Evolutionary conservation across 2,113 vertebrate species (phyloP), one percentile per base, ranked within the genome.

Genomic region (Canis aureus): DNA sequence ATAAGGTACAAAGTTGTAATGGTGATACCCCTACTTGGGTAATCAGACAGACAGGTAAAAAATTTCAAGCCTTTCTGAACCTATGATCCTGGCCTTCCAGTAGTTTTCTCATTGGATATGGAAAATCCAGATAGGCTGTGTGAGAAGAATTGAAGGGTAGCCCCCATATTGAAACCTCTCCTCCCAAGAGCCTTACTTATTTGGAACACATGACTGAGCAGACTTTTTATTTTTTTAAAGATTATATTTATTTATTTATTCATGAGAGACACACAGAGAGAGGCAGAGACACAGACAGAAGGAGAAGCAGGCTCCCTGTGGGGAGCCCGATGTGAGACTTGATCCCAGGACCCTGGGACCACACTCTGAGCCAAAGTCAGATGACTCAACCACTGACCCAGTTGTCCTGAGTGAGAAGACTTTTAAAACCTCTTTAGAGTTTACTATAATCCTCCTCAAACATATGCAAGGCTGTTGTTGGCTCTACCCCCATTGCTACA

Each of bases 61-160:
- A 32, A 3, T 74, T 93, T 23, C 67, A 66, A 8, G 1, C 2
- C 0, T 62, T 91, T 82, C 32, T 84, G n/a, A 60, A 66, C 11
- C 0, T 60, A n/a, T 25, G n/a, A 35, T 66, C 1, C 3, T 62
- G 4, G 13, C 0, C 6, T 67, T 86, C 57, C 0, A 10, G 1
- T 27, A 32, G 0, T 66, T n/a, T 7, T 78, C 8, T 83, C 35
- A 27, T 0, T 43, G 49, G 9, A 51, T 12, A 11, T 35, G 73
- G 35, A 91, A 81, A 73, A 74, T 79, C 8, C 67, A 38, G 20
- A 64, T 1, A 62, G 12, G 4, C 35, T 29, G 12, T 76, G 13
- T 16, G 76, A 15, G 35, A 92, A 91, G 93, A 89, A 27, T 11
- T 84, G n/a, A 12, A 90, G 17, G 4, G 29, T 11, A 59, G 57